Conservation (phyloP, 1,140 invertebrate genomes). For the Chymomyza costata region DNA sequence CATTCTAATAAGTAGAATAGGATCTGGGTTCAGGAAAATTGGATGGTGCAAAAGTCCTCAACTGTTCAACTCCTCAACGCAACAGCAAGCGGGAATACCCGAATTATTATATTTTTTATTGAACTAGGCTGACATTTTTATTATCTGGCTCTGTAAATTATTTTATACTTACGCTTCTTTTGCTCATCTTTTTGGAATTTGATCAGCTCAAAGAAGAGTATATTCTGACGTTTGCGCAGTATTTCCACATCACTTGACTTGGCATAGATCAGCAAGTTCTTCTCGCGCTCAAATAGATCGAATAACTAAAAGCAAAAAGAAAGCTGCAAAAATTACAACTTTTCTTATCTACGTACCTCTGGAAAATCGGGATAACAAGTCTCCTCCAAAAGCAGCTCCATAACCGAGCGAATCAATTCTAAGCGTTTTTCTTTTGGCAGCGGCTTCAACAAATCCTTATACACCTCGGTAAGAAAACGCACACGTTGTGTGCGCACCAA, state of each 20-base stretch:
- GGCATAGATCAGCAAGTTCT: conserved; percentile 57
- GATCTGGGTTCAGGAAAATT: no score
- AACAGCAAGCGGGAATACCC: no score
- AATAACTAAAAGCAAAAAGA: conserved; percentile 42
- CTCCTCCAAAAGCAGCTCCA: conserved; percentile 50
- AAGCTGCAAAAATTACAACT: neutral
- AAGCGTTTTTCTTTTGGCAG: conserved; percentile 41
- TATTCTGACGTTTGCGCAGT: conserved; percentile 60
- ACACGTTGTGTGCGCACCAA: conserved; percentile 79
- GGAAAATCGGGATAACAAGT: conserved; percentile 56
- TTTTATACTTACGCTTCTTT: conserved; percentile 29
- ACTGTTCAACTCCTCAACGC: no score
- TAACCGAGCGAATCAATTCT: conserved; percentile 45
- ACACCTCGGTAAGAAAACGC: conserved; percentile 77
- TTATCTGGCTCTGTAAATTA: neutral
- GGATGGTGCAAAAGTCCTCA: no score
- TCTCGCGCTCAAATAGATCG: conserved; percentile 68
- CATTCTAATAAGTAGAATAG: no score
- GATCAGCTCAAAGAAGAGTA: conserved; percentile 65
- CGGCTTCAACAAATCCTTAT: conserved; percentile 71
- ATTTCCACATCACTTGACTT: conserved; percentile 60
- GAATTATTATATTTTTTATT: no score
- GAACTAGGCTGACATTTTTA: neutral
- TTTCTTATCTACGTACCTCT: conserved; percentile 39
- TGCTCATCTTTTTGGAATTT: conserved; percentile 44